A percentile compares a stretch with the other conserved stretches of the same genome.
Conservation (phyloP, 2,888 invertebrate genomes). For the Eilema griseolum region DNA sequence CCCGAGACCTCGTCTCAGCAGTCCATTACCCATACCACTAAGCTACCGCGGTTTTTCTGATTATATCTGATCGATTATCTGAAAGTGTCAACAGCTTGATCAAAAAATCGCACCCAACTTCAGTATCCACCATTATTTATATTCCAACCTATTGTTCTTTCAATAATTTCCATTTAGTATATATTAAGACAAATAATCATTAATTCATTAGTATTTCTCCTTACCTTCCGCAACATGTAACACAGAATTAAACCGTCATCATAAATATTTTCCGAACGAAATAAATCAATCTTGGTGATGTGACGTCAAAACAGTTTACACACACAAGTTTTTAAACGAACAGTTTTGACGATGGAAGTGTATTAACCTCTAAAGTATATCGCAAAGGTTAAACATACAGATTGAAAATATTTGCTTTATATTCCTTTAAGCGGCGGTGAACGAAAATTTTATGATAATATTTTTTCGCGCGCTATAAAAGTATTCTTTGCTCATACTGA, state of each 20-base stretch:
- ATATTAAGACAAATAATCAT: not conserved
- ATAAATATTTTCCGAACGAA: slow-evolving; percentile 19
- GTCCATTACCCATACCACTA: no score
- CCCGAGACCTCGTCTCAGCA: no score
- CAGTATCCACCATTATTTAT: not conserved
- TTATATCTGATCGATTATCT: no score
- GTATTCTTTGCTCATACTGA: no score
- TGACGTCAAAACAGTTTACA: slow-evolving; percentile 18
- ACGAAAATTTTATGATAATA: slow-evolving; percentile 15
- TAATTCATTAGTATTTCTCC: slow-evolving; percentile 7
- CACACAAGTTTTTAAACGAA: slow-evolving; percentile 16
- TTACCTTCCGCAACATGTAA: slow-evolving; percentile 15
- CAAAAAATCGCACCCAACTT: no score
- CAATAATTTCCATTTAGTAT: not conserved
- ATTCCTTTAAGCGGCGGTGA: slow-evolving; percentile 10
- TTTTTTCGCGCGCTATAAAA: not conserved
- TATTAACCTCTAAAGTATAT: slow-evolving; percentile 25
- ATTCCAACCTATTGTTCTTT: not conserved
- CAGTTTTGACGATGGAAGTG: slow-evolving; percentile 10
- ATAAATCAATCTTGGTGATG: slow-evolving; percentile 20
- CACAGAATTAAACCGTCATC: slow-evolving; percentile 15
- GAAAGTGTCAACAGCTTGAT: no score
- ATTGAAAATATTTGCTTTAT: slow-evolving; percentile 32
- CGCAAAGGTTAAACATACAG: slow-evolving; percentile 17
- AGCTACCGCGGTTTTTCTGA: no score